Conservation (phyloP, 2,888 invertebrate genomes). For the Brachyptera risi region DNA sequence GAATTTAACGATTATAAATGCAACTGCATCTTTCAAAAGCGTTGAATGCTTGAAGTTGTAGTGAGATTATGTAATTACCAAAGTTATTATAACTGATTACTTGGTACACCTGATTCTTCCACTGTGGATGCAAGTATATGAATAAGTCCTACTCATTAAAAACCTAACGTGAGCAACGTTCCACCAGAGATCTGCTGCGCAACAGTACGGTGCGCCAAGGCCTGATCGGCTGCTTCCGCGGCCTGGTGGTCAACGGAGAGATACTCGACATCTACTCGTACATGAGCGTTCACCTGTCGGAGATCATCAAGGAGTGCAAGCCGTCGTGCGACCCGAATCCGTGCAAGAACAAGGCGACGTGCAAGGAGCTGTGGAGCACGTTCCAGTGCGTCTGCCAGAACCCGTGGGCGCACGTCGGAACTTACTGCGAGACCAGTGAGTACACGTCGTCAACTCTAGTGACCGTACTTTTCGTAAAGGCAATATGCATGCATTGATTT, state of each 20-base stretch:
- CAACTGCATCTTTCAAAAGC: too few species aligned
- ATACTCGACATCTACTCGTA: constrained; percentile 88
- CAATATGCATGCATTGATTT: too few species aligned
- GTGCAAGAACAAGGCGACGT: constrained; percentile 85
- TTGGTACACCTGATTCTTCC: too few species aligned
- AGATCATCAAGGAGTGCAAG: constrained; percentile 89
- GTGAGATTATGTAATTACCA: too few species aligned
- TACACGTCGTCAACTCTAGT: constrained; percentile 35
- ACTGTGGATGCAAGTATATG: too few species aligned
- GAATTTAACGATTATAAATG: too few species aligned
- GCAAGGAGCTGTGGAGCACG: constrained; percentile 88
- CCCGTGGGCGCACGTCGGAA: constrained; percentile 87
- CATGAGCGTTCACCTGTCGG: constrained; percentile 86
- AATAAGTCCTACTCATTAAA: too few species aligned
- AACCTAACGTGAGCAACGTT: constrained; percentile 32
- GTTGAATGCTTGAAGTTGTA: too few species aligned
- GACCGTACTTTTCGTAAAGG: not conserved
- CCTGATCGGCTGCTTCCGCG: constrained; percentile 89
- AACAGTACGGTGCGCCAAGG: constrained; percentile 83
- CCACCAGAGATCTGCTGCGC: constrained; percentile 67
- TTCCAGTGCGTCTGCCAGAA: constrained; percentile 91
- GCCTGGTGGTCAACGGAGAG: constrained; percentile 86
- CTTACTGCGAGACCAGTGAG: constrained; percentile 87
- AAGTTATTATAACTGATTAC: too few species aligned
- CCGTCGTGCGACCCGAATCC: constrained; percentile 93